Base-by-base conservation (phyloP, 2,113 vertebrate species). In the Crotophaga sulcirostris region DNA sequence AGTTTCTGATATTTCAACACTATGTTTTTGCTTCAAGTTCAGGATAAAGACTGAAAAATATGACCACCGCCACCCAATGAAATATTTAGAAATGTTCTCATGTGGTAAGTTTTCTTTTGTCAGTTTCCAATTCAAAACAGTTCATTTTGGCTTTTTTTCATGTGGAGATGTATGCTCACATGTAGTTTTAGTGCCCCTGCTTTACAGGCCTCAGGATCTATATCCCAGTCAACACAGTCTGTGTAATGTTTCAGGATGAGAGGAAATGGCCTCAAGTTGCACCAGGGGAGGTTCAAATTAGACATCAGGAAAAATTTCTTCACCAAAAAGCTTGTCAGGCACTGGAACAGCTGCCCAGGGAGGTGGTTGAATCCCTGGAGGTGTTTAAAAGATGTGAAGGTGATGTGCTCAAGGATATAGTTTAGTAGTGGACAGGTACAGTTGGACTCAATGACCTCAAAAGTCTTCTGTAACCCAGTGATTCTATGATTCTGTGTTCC, bases 1-100 rank as follows among this genome's bases (percentile, higher is more conserved):
- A 76, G 76, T 17, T 73, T 84, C 63, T 77, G 54, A 25, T 64
- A 60, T 60, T 87, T 66, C 55, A 81, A 28, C 14, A 40, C 9
- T 59, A 15, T 40, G 33, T 7, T 84, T 67, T 81, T 42, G 7
- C 47, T 24, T 74, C 40, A 40, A 29, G 16, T 62, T 90, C 34
- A 52, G 66, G 45, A 38, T 69, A 34, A 73, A 87, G 68, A 64
- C 21, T 28, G 54, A 63, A 54, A 66, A 81, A 85, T 55, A 60
- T 8, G 0, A 47, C 9, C 17, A 15, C 6, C 15, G 16, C 3
- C 17, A 9, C 18, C 33, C 45, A 64, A 1, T 25, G n/a, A 91
- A 91, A 58, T 44, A 75, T 3, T 7, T 44, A 70, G 26, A 67
- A 52, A 29, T 34, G 4, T 47, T 83, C 15, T 83, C 17, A n/a